Evolutionary conservation across 2,113 vertebrate genomes (phyloP).

Genomic region (Platichthys stellatus): DNA sequence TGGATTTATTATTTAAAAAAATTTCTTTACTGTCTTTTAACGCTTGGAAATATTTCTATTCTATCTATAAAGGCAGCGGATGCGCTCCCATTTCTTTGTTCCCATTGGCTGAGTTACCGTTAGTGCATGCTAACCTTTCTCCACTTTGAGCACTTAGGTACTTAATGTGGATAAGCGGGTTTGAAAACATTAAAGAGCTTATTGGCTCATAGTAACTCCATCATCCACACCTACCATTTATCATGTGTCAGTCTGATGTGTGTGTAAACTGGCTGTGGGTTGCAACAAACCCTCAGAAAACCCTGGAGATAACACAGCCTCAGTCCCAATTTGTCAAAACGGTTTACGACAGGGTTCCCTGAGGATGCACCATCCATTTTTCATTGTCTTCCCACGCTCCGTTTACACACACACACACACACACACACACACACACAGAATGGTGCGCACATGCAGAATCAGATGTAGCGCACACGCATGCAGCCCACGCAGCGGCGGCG

Average conservation of each 20-base stretch:
- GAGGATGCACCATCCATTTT: slow-evolving; percentile 65
- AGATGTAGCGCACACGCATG: slow-evolving; percentile 15
- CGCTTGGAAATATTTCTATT: neutral
- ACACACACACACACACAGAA: slow-evolving; percentile 12
- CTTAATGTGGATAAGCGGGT: slow-evolving; percentile 44
- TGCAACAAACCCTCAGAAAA: slow-evolving; percentile 40
- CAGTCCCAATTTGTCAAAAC: slow-evolving; percentile 61
- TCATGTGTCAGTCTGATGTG: slow-evolving; percentile 54
- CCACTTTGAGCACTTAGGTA: slow-evolving; percentile 45
- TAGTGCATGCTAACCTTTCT: slow-evolving; percentile 31
- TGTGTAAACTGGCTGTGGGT: slow-evolving; percentile 29
- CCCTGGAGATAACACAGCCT: slow-evolving; percentile 34
- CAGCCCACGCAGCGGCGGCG: slow-evolving; percentile 33
- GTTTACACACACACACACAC: slow-evolving; percentile 7
- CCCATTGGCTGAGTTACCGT: slow-evolving; percentile 1
- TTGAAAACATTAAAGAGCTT: slow-evolving; percentile 56
- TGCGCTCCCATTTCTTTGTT: slow-evolving; percentile 54
- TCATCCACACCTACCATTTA: slow-evolving; percentile 61
- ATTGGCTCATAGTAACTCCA: slow-evolving; percentile 55
- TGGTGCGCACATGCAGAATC: neutral
- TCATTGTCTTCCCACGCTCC: slow-evolving; percentile 67
- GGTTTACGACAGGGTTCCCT: slow-evolving; percentile 58
- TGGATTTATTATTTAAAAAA: neutral
- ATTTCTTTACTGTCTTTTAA: neutral
- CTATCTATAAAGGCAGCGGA: neutral